Evolutionary conservation across 1,140 invertebrate genomes (phyloP).

Genomic region (Dinothrombium tinctorium): DNA sequence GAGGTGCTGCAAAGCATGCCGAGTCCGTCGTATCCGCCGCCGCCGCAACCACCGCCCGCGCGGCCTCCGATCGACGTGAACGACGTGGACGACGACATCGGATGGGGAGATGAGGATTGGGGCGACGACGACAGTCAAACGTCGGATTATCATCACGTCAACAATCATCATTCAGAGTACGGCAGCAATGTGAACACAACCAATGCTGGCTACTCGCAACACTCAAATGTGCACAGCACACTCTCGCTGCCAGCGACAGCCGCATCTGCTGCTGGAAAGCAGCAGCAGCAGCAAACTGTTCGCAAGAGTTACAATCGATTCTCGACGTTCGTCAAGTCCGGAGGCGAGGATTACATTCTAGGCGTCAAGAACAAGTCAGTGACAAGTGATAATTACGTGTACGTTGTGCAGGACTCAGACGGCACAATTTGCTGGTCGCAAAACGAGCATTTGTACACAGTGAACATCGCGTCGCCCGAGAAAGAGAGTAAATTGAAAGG

Average conservation of each 20-base stretch:
- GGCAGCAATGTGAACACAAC: constrained; percentile 5
- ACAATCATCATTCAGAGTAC: constrained; percentile 13
- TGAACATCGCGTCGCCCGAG: constrained; percentile 67
- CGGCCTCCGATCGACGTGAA: not conserved
- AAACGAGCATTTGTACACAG: constrained; percentile 12
- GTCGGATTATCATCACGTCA: constrained; percentile 30
- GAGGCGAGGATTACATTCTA: constrained; percentile 72
- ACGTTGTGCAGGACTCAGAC: constrained; percentile 13
- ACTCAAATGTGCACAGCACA: constrained; percentile 9
- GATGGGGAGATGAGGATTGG: constrained; percentile 33
- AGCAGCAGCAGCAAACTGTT: constrained; percentile 16
- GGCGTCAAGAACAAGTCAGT: constrained; percentile 33
- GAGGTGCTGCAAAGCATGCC: not conserved
- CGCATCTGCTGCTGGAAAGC: constrained; percentile 1
- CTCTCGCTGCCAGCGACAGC: not conserved
- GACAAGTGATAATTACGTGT: constrained; percentile 12
- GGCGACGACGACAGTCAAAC: constrained; percentile 76
- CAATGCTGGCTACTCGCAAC: constrained; percentile 10
- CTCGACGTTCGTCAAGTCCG: constrained; percentile 70
- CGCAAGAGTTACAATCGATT: constrained; percentile 59
- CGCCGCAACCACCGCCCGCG: not conserved
- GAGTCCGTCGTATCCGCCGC: not conserved
- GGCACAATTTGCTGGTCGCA: constrained; percentile 14
- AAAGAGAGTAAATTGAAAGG: constrained; percentile 93
- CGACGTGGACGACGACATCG: constrained; percentile 11